Evolutionary conservation across 2,888 invertebrate species (phyloP), one percentile per base, ranked within the genome.

Genomic region (Elmis aenea): DNA sequence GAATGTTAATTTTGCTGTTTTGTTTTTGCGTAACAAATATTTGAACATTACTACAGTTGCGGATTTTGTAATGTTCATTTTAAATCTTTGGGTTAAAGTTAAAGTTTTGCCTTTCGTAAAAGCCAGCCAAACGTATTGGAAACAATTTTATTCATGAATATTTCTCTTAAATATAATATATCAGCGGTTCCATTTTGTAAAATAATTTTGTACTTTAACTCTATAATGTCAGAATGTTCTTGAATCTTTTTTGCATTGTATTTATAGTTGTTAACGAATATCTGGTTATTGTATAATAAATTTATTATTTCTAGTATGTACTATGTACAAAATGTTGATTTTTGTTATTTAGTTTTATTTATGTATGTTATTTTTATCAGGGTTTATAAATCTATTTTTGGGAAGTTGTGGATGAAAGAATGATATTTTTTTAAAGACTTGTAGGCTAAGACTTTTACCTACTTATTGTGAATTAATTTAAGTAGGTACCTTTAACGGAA

Each of bases 251-350:
- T 9, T 21, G 21, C 10, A 9, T 21, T 4, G 21, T 21, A 21
- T 21, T 21, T 21, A 9, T n/a, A 9, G 21, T 21, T 10, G 21
- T 21, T 21, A 9, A 3, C 10, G 2, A 9, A 21, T 21, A 21
- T 21, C n/a, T 21, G n/a, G 21, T 21, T n/a, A 34, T 42, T 61
- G 58, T 61, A 57, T 59, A 59, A 56, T 58, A 55, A 52, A 46
- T 55, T 60, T 57, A 57, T 58, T 57, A 54, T 51, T 48, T 48
- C 45, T 54, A 59, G 66, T 66, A 65, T 66, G 66, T 66, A 66
- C 66, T 61, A 51, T 66, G 66, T 66, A 66, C 66, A 66, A 52
- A 54, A 54, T 48, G 49, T 51, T 54, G 38, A 36, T 36, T 46
- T 34, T 52, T 56, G 56, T 58, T 58, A 54, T 55, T 59, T 57